Conservation (phyloP, 2,797 vertebrate genomes). For the Etheostoma perlongum region DNA sequence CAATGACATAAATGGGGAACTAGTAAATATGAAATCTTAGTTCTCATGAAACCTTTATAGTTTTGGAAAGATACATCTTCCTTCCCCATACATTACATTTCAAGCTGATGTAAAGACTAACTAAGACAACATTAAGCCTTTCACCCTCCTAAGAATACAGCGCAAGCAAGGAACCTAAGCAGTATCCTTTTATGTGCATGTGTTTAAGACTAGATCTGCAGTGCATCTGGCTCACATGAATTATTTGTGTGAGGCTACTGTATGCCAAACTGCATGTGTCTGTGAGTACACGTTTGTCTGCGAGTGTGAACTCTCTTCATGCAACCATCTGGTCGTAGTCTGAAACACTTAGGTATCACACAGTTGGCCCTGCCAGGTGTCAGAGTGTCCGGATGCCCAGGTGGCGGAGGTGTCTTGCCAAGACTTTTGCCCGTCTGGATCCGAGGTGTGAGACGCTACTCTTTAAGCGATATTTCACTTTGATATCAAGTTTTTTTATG, state of each 20-base stretch:
- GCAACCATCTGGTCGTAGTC: constrained; percentile 80
- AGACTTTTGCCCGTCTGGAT: constrained; percentile 53
- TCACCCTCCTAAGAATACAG: constrained; percentile 23
- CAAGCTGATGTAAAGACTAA: constrained; percentile 1
- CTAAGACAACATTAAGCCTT: constrained; percentile 2
- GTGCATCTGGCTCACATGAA: constrained; percentile 78
- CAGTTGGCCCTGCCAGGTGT: constrained; percentile 74
- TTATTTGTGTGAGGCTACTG: constrained; percentile 77
- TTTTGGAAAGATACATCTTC: background rate
- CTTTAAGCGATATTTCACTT: constrained; percentile 54
- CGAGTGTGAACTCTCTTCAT: constrained; percentile 57
- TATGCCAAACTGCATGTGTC: constrained; percentile 59
- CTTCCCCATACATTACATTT: background rate
- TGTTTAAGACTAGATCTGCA: constrained; percentile 57
- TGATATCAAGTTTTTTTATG: constrained; percentile 27
- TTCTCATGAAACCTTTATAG: background rate
- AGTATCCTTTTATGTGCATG: constrained; percentile 39
- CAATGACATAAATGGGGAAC: background rate
- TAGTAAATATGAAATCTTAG: background rate
- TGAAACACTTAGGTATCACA: constrained; percentile 77
- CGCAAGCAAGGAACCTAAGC: constrained; percentile 10
- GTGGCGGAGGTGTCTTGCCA: constrained; percentile 50
- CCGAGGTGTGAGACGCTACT: constrained; percentile 1
- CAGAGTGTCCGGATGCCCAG: constrained; percentile 57
- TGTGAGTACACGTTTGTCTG: constrained; percentile 31